Conservation (phyloP, 2,113 vertebrate genomes). For the Anarhynchus alexandrinus region DNA sequence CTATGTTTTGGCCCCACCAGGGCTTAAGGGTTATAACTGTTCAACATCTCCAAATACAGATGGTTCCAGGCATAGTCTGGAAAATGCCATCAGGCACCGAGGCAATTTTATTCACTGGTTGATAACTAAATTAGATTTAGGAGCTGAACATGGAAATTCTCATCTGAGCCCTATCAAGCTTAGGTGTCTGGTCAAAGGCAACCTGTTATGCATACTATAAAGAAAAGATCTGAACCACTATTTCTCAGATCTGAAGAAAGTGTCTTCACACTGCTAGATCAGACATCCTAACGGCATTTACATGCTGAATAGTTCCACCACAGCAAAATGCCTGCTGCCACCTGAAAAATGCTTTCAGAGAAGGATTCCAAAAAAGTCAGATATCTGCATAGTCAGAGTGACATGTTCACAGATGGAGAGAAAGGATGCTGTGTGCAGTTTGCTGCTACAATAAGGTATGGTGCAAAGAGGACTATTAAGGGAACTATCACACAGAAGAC, state of each 20-base stretch:
- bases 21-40: background rate
- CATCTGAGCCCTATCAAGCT: background rate
- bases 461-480: background rate
- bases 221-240: background rate
- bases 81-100: background rate
- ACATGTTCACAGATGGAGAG: background rate
- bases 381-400: background rate
- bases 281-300: background rate
- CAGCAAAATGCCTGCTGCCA: background rate
- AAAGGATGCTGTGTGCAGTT: background rate
- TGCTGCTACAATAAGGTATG: background rate
- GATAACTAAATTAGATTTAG: background rate
- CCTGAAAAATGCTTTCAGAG: background rate
- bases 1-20: accelerated
- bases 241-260: background rate
- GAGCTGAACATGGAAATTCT: background rate
- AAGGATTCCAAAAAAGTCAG: background rate
- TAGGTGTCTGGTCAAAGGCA: background rate
- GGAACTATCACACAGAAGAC: background rate
- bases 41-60: background rate
- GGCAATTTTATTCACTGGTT: background rate
- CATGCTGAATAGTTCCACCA: background rate
- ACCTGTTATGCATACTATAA: background rate
- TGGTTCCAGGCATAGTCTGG: background rate
- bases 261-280: background rate